These are phyloP conservation scores for Rhinatrema bivittatum DNA, from an alignment of 2,797 vertebrate species.

Conservation along the genomic window DNA sequence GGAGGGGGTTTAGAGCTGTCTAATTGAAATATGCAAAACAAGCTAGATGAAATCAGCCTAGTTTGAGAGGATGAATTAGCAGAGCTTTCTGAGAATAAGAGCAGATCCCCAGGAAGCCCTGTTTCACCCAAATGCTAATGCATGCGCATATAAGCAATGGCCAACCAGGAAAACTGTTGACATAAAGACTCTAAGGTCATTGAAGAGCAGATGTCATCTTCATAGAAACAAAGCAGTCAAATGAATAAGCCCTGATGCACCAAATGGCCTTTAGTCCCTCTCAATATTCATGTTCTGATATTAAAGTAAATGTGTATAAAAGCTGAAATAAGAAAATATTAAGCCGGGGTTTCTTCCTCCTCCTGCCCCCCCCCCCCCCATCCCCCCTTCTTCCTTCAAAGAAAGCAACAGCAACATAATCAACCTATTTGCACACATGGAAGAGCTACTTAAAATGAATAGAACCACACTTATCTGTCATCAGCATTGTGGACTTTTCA, in stretches of 20 bases:
- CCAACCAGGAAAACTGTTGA: constrained; percentile 24
- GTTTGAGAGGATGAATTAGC: constrained; percentile 18
- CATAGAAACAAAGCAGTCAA: constrained; percentile 45
- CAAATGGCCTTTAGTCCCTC: constrained; percentile 31
- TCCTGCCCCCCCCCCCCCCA: constrained; percentile 17
- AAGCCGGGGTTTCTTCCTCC: constrained; percentile 25
- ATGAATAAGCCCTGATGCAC: constrained; percentile 46
- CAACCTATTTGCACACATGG: constrained; percentile 13
- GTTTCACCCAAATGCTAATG: constrained; percentile 34
- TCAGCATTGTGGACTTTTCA: constrained; percentile 44
- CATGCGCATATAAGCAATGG: constrained; percentile 44
- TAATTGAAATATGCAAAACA: not conserved
- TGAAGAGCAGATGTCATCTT: constrained; percentile 53
- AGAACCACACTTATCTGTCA: constrained; percentile 45
- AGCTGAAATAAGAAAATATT: constrained; percentile 1
- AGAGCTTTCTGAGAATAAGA: constrained; percentile 35
- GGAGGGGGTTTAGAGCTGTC: constrained; percentile 31
- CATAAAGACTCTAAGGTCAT: constrained; percentile 49
- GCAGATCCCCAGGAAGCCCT: constrained; percentile 35
- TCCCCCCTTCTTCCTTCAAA: too few species aligned
- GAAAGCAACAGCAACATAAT: constrained; percentile 28
- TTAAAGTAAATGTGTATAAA: constrained; percentile 26
- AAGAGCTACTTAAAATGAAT: constrained; percentile 30
- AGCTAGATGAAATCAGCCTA: constrained; percentile 16
- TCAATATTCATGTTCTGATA: constrained; percentile 28